phyloP scores from a whole-genome alignment of 1,140 invertebrate genomes.

The Fopius arisanus region DNA sequence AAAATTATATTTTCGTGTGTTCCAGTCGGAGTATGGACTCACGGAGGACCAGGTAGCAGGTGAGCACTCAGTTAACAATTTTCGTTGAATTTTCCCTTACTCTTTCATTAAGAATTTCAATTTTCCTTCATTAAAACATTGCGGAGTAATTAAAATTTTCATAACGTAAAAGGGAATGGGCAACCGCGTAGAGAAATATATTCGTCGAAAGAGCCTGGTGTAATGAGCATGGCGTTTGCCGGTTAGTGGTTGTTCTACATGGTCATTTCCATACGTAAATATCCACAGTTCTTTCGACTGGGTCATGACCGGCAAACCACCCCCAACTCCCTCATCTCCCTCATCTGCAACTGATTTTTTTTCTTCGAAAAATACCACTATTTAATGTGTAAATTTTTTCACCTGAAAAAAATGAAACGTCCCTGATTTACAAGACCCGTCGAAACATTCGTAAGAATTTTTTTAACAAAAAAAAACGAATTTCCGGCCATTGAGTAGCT shows the following conservation, averaged over 20 bases:
- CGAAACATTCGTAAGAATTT: too few relatives aligned
- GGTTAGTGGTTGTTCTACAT: not conserved
- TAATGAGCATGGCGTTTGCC: not conserved
- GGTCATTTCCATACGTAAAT: slow-evolving; percentile 35
- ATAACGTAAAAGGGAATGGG: not conserved
- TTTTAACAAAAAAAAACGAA: too few relatives aligned
- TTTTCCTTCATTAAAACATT: not conserved
- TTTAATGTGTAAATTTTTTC: too few relatives aligned
- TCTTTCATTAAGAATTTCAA: not conserved
- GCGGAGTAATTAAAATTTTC: not conserved
- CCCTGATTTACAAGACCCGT: too few relatives aligned
- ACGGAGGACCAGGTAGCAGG: slow-evolving; percentile 85
- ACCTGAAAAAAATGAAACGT: too few relatives aligned
- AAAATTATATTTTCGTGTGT: slow-evolving; percentile 51
- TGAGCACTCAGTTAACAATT: slow-evolving; percentile 58
- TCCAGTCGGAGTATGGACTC: slow-evolving; percentile 84
- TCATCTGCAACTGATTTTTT: not conserved
- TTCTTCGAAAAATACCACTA: not conserved
- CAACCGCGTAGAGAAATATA: not conserved
- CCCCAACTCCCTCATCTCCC: not conserved
- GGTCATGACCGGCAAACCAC: not conserved
- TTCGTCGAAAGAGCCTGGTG: not conserved
- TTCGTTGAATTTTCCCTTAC: not conserved
- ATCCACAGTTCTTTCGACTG: slow-evolving; percentile 23
- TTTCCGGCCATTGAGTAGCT: not conserved